Percentiles rank a stretch among this genome's conserved stretches.
Conservation (phyloP, 2,113 vertebrate species). For the Thermophis baileyi region DNA sequence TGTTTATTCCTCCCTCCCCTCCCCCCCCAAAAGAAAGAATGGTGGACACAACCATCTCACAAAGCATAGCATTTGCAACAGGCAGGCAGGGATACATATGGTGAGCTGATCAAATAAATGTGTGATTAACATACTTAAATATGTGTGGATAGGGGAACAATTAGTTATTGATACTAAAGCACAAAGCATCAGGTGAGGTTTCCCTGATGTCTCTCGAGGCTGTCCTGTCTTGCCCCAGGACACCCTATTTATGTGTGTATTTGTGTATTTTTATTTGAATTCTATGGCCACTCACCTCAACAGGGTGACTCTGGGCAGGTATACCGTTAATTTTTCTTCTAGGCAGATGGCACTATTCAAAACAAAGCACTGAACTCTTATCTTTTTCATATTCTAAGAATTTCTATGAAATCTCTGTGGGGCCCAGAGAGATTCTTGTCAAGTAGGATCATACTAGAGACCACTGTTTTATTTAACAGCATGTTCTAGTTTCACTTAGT, state of each 20-base stretch:
- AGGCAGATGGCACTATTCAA: neutral
- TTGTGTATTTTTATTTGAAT: neutral
- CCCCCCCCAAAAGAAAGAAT: neutral
- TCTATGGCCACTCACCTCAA: neutral
- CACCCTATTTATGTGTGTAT: neutral
- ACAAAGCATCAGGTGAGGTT: neutral
- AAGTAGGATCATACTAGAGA: neutral
- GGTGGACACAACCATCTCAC: neutral
- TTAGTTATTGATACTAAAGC: neutral
- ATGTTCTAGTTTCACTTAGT: neutral
- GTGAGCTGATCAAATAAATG: neutral
- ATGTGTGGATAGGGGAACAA: neutral
- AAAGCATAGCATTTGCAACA: neutral
- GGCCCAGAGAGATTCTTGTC: neutral
- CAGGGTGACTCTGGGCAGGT: neutral
- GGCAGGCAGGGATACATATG: neutral
- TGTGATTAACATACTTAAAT: neutral
- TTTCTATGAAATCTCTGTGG: neutral
- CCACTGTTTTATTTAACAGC: neutral
- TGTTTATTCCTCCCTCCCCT: neutral
- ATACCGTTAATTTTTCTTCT: neutral
- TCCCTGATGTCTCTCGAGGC: neutral
- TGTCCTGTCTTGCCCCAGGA: neutral
- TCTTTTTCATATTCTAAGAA: neutral
- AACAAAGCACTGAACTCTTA: neutral